Evolutionary conservation across 2,888 invertebrate species (phyloP), one percentile per base, ranked within the genome.

Genomic region (Zhengitettix transpicula): DNA sequence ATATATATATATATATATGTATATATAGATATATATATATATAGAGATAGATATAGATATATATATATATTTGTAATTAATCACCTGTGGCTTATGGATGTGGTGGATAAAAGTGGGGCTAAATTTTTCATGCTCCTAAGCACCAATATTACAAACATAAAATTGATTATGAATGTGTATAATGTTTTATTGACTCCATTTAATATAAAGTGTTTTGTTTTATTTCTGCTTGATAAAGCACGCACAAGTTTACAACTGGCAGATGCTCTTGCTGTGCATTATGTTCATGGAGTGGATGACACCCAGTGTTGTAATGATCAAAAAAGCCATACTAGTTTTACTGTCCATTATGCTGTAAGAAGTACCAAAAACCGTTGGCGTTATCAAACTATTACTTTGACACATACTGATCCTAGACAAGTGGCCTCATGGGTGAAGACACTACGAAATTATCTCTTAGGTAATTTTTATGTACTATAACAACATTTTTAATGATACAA

Each of bases 361-460:
- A 74, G 74, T 10, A 71, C 76, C 59, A 78, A 78, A 65, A 79
- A 80, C 67, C 76, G 77, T 65, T 82, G 81, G 82, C 75, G 77
- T 52, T 76, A 80, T 64, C 76, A 77, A 63, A 75, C 74, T 42
- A 71, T 83, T 40, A 77, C 76, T 1, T 74, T 84, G 68, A 77
- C 77, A 67, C 82, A 82, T 69, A 73, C 75, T 1, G 83, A 84
- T 69, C 71, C 78, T 0, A 70, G 78, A 62, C 79, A 82, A 67
- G 76, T 83, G n/a, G 75, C 77, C 0, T 78, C 79, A 41, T 84
- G 84, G 84, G 77, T 81, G 42, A 76, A 78, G 68, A 78, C 80
- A 15, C 71, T 84, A 52, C 74, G 77, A 59, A 77, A 77, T 67
- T 75, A 76, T 67, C 69, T 80, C 59, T 70, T 73, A 65, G 74